Conservation (phyloP, 1,140 invertebrate species). For the Nasonia giraulti region DNA sequence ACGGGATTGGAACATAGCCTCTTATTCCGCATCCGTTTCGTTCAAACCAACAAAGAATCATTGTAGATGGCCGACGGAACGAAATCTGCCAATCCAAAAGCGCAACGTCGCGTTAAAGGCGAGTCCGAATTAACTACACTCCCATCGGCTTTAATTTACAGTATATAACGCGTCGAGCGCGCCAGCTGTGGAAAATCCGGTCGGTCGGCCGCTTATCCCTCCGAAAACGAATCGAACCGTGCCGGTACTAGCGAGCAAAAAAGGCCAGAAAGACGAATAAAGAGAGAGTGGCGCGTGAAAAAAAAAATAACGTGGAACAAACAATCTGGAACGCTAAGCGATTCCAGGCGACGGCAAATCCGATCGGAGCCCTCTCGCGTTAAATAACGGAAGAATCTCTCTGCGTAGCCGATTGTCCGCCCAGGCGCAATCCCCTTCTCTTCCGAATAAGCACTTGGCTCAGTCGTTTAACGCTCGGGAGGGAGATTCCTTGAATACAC, state of each 20-base stretch:
- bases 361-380: not conserved
- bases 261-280: not conserved
- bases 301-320: not conserved
- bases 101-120: too few relatives aligned
- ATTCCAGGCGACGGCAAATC: not conserved
- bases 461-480: conserved; percentile 19
- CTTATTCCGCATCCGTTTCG: too few relatives aligned
- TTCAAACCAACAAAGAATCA: not conserved
- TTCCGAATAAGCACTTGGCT: not conserved
- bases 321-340: not conserved
- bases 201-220: conserved; percentile 1
- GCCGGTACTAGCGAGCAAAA: not conserved
- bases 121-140: not conserved
- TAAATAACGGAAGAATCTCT: not conserved
- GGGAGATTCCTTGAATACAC: conserved; percentile 25
- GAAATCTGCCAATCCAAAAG: not conserved
- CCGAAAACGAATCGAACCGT: not conserved
- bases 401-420: not conserved
- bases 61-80: not conserved
- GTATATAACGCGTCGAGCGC: not conserved
- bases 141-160: not conserved
- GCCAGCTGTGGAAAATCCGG: not conserved
- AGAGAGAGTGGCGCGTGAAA: not conserved
- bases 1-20: too few relatives aligned
- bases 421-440: too few relatives aligned